Evolutionary conservation across 2,888 invertebrate species (phyloP).

Genomic region (Aphidoletes aphidimyza): DNA sequence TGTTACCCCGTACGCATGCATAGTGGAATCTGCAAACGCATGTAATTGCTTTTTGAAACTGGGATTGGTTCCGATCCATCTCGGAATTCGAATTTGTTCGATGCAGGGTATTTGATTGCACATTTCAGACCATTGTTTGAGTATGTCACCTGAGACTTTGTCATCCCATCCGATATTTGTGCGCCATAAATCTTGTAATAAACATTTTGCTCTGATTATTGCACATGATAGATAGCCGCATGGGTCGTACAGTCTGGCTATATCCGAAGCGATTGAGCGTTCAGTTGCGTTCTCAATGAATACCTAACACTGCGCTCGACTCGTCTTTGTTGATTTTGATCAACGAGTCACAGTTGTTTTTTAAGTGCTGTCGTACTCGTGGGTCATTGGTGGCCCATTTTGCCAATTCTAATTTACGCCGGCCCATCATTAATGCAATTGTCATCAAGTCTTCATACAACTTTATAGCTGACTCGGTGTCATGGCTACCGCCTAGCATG

Average conservation of each 20-base stretch:
- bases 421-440: too few relatives aligned
- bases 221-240: background rate
- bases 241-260: background rate
- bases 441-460: too few relatives aligned
- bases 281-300: background rate
- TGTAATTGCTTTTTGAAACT: background rate
- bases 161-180: background rate
- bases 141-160: background rate
- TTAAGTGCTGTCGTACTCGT: too few relatives aligned
- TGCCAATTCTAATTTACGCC: too few relatives aligned
- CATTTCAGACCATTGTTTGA: background rate
- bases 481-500: too few relatives aligned
- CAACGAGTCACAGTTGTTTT: too few relatives aligned
- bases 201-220: background rate
- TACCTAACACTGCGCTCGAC: background rate
- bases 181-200: background rate
- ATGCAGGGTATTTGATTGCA: background rate
- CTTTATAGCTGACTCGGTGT: too few relatives aligned
- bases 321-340: too few relatives aligned
- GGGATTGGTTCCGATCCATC: background rate
- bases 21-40: background rate
- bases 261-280: background rate
- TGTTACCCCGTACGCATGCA: background rate
- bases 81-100: background rate
- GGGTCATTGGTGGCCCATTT: too few relatives aligned